Evolutionary conservation across 2,888 invertebrate genomes (phyloP), one percentile per base, ranked within the genome.

Genomic region (Tolmerus cingulatus): DNA sequence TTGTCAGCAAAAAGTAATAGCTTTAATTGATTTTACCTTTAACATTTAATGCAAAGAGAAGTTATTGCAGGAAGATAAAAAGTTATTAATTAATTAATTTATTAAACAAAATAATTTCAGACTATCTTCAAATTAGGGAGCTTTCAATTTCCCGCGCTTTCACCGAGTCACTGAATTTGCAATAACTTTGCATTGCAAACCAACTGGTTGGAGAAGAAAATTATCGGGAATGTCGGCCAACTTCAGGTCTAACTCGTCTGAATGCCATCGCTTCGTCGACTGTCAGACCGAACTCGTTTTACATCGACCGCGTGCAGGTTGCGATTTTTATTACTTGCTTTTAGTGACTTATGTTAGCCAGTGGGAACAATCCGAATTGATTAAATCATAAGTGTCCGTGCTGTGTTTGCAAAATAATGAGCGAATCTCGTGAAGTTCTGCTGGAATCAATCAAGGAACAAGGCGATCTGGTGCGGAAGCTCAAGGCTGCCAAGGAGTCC

Each of bases 401-500:
- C 37, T 51, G 86, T 77, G 86, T 14, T 78, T 66, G 40, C 19
- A 23, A 66, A 66, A 66, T 66, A 66, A 66, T 93, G 93, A 93
- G 91, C 91, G 93, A 93, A 91, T 92, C 91, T 90, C 93, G 93
- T 91, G 93, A 93, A 91, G 92, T 92, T 90, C 91, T 95, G 89
- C 93, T 94, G 90, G 93, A 94, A 90, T 93, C 93, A 91, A 95
- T 96, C 89, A 95, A 95, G 92, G 92, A 93, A 90, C 97, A 97
- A 93, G 97, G 97, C 89, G 96, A 97, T 92, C 92, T 96, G 90
- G 96, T 97, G 84, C 94, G 97, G 90, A 96, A 96, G 93, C 93
- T 97, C 89, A 97, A 97, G 93, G 94, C 95, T 89, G 95, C 95
- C 43, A 97, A 97, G 93, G 96, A 96, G 92, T 94, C 95, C 85